phyloP scores from a whole-genome alignment of 2,113 vertebrate genomes.

The Glaucomys volans region DNA sequence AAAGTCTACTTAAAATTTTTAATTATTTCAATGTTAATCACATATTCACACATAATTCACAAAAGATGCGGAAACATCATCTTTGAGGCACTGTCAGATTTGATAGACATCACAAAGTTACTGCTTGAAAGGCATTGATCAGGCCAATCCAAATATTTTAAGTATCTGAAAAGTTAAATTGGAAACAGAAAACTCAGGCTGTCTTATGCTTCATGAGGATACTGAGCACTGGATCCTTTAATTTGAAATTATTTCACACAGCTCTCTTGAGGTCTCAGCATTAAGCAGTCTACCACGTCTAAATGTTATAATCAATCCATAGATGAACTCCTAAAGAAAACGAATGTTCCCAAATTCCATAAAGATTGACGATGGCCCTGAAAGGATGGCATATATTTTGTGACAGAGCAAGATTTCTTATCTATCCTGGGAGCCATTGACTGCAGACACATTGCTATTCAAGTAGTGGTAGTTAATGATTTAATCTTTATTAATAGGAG shows the following conservation, averaged over 20 bases:
- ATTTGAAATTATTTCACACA: slow-evolving; percentile 50
- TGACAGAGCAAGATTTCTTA: slow-evolving; percentile 58
- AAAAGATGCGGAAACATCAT: background rate
- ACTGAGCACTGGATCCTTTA: slow-evolving; percentile 8
- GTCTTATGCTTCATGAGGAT: background rate
- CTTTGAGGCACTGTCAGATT: background rate
- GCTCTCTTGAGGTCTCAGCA: slow-evolving; percentile 34
- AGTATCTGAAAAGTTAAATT: slow-evolving; percentile 60
- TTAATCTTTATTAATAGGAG: slow-evolving; percentile 80
- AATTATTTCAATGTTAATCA: slow-evolving; percentile 44
- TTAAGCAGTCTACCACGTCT: background rate
- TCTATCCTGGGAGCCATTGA: slow-evolving; percentile 60
- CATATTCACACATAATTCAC: background rate
- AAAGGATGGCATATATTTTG: slow-evolving; percentile 51
- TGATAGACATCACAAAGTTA: slow-evolving; percentile 35
- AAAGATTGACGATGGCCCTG: slow-evolving; percentile 47
- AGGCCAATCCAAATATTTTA: slow-evolving; percentile 61
- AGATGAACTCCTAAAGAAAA: slow-evolving; percentile 71
- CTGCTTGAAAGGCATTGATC: slow-evolving; percentile 36
- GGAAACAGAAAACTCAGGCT: background rate
- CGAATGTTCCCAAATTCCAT: slow-evolving; percentile 65
- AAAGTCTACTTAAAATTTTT: background rate
- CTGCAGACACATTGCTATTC: slow-evolving; percentile 64
- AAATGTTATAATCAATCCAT: slow-evolving; percentile 70
- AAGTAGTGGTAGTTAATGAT: slow-evolving; percentile 57